Percentiles rank a stretch among this genome's conserved stretches.
Evolutionary conservation across 2,113 vertebrate species (phyloP).

Genomic region (Cercopithecus mona): DNA sequence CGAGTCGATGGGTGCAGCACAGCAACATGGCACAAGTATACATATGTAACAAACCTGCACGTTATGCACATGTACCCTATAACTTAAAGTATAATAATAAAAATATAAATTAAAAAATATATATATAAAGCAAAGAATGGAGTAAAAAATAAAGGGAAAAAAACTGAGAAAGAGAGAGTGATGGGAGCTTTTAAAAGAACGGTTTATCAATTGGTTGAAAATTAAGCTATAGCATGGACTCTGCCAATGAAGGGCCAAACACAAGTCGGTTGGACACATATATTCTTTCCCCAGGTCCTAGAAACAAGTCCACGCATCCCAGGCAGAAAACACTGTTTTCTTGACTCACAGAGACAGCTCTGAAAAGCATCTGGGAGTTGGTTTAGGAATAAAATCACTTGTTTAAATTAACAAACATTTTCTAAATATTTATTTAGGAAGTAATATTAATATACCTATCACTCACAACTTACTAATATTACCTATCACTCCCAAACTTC

Average conservation of each 20-base stretch:
- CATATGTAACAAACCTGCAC: too few species aligned
- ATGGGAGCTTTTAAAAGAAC: background rate
- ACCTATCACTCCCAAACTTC: background rate
- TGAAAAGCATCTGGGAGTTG: slow-evolving; percentile 51
- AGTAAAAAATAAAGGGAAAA: background rate
- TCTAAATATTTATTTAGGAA: slow-evolving; percentile 48
- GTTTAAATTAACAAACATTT: slow-evolving; percentile 50
- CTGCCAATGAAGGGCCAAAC: background rate
- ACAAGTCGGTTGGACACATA: background rate
- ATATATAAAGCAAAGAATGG: background rate
- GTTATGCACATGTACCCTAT: too few species aligned
- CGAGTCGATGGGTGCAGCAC: too few species aligned
- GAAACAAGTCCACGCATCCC: slow-evolving; percentile 50
- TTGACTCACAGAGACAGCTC: slow-evolving; percentile 57
- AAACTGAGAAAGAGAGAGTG: background rate
- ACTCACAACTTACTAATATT: background rate
- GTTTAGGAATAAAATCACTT: slow-evolving; percentile 59
- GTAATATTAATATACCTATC: background rate
- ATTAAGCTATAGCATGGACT: background rate
- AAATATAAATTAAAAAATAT: too few species aligned
- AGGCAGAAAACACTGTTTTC: slow-evolving; percentile 16
- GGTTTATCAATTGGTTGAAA: background rate
- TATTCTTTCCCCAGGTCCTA: background rate
- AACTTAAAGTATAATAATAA: too few species aligned
- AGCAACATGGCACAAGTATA: too few species aligned